A percentile compares a stretch with the other conserved stretches of the same genome.
These are phyloP conservation scores for Amniataba percoides DNA, from an alignment of 2,797 vertebrate species.

Conservation along the genomic window DNA sequence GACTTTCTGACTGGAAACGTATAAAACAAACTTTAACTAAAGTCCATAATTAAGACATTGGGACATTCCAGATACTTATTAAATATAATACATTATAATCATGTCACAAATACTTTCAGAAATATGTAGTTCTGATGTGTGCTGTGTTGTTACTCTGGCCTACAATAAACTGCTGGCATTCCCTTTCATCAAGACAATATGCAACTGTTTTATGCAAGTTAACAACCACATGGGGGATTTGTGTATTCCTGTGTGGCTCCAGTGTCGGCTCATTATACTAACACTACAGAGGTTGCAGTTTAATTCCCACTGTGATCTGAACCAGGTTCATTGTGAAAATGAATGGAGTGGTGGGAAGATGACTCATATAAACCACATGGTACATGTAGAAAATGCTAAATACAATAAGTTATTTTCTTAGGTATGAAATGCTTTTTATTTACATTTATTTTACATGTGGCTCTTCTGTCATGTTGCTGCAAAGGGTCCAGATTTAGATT, in stretches of 20 bases:
- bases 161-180: constrained; percentile 3
- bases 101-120: not conserved
- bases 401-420: not conserved
- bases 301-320: constrained; percentile 47
- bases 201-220: constrained; percentile 1
- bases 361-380: constrained; percentile 37
- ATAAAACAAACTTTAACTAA: not conserved
- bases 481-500: not conserved
- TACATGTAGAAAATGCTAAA: constrained; percentile 11
- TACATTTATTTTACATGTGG: constrained; percentile 25
- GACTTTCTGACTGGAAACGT: not conserved
- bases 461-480: not conserved
- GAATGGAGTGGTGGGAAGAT: constrained; percentile 29
- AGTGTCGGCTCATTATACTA: constrained; percentile 30
- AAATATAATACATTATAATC: not conserved
- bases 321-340: constrained; percentile 36
- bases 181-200: not conserved
- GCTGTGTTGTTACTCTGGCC: not conserved
- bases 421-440: constrained; percentile 30
- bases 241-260: constrained; percentile 32
- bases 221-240: not conserved
- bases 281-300: constrained; percentile 39
- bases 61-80: not conserved
- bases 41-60: not conserved
- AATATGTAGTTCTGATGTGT: not conserved